Base-by-base conservation (phyloP, 2,797 vertebrate genomes). In the Sebastes baramenuke region DNA sequence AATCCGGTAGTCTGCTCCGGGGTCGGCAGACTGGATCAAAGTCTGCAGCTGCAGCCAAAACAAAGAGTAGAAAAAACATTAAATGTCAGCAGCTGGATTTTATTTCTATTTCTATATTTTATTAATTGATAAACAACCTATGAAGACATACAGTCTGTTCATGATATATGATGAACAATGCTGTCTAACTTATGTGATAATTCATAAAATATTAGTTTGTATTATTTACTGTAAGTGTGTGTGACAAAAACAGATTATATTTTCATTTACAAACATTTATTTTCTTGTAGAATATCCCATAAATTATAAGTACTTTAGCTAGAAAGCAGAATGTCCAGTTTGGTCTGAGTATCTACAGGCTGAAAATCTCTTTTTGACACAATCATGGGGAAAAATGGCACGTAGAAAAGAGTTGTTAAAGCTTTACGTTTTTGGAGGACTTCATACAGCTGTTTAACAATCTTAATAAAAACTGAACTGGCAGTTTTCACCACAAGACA, bases 1-100 rank as follows among this genome's bases (percentile, higher is more conserved):
- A 0, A 99, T 99, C 69, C 98, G 96, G 75, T 99, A 99, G 91
- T 99, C 98, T 0, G 97, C 97, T 42, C 97, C 98, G 0, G 98
- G 98, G 89, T 99, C 98, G 0, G 97, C 97, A 56, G 98, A 97
- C 81, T 99, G 98, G 80, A 99, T 97, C 93, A 99, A 88, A 0
- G 96, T 98, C 87, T 99, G 98, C 64, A 99, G 96, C 98, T 99
- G 93, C 59, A 77, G 59, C 6, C 83, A 78, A 79, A 25, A 80
- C 75, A 60, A 16, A 42, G 4, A 52, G 6, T 12, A 20, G 8
- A 3, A 22, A 25, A 58, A 58, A 16, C 6, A 12, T 10, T 1
- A 1, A 29, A 77, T 1, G 5, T 81, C 13, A 78, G 25, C 22
- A 30, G 30, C 42, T 14, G 6, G 18, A 49, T 24, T 24, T 42